Evolutionary conservation across 2,797 vertebrate species (phyloP).

Genomic region (Pelodytes ibericus): DNA sequence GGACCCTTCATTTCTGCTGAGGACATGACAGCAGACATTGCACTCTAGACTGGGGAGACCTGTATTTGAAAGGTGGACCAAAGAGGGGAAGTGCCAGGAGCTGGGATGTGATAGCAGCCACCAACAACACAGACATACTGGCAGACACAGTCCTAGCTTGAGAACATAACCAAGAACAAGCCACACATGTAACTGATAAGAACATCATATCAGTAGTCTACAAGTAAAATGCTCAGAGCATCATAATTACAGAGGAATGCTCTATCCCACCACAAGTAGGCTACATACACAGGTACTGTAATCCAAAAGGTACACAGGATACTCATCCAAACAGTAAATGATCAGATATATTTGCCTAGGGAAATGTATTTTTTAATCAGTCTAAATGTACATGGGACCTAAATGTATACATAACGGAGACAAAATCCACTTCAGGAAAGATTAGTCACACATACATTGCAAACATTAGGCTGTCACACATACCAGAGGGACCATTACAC

Average conservation of each 20-base stretch:
- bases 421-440: no score
- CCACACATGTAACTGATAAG: neutral
- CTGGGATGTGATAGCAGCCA: conserved; percentile 8
- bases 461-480: no score
- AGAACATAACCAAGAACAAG: neutral
- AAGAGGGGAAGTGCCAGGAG: conserved; percentile 24
- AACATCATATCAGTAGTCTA: neutral
- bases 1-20: conserved; percentile 29
- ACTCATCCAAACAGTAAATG: no score
- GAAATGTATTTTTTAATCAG: no score
- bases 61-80: conserved; percentile 17
- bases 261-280: neutral
- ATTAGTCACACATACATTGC: no score
- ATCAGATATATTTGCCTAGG: no score
- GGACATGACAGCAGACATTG: conserved; percentile 30
- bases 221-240: neutral
- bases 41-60: conserved; percentile 24
- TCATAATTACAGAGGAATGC: neutral
- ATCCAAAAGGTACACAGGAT: no score
- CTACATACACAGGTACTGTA: neutral
- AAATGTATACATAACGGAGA: no score
- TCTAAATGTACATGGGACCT: no score
- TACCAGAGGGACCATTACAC: no score
- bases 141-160: neutral
- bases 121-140: conserved; percentile 9